Conservation (phyloP, 2,888 invertebrate genomes). For the Limnephilus marmoratus region DNA sequence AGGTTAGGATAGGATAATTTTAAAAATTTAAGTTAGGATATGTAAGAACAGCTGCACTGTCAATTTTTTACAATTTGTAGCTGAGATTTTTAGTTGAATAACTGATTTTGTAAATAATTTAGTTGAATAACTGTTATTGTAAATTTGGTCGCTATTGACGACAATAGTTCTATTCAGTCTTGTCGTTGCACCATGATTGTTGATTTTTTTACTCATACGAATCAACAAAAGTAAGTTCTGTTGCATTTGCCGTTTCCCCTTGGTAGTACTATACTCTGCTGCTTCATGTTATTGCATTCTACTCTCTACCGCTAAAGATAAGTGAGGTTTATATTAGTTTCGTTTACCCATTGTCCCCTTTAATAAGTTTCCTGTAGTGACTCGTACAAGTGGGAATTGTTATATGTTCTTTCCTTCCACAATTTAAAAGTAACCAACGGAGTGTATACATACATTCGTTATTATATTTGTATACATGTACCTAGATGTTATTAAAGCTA, state of each 20-base stretch:
- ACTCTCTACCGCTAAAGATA: neutral
- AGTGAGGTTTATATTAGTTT: slow-evolving; percentile 2
- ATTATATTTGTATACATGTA: no score
- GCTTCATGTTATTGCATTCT: neutral
- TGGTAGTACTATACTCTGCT: neutral
- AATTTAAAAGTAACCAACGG: neutral
- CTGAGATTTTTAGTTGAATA: no score
- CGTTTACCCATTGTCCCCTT: slow-evolving; percentile 2
- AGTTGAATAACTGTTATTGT: no score
- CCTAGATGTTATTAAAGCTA: no score
- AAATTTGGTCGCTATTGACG: no score
- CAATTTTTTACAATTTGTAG: no score
- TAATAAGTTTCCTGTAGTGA: neutral
- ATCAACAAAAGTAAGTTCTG: neutral
- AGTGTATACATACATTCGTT: neutral
- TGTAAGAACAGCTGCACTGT: no score
- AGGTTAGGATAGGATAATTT: no score
- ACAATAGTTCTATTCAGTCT: neutral
- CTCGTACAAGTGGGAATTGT: neutral
- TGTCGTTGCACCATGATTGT: neutral
- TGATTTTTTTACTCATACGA: neutral
- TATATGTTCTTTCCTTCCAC: neutral
- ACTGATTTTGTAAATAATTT: no score
- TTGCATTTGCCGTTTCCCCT: neutral
- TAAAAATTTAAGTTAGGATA: no score